phyloP scores from a whole-genome alignment of 2,113 vertebrate genomes.

The Crotalus tigris region DNA sequence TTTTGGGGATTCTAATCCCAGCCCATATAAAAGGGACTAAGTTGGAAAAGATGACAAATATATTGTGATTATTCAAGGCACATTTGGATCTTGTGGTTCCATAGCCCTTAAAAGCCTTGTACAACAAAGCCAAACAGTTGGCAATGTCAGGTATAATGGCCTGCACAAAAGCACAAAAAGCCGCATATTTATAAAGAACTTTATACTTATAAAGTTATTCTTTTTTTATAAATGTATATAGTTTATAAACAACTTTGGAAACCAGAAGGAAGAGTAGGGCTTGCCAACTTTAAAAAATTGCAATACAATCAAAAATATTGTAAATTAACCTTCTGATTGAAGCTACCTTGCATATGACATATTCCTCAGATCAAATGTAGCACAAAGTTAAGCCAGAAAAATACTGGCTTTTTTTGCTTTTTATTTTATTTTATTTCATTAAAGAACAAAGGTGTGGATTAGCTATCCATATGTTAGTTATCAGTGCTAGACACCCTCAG shows the following conservation, averaged over 20 bases:
- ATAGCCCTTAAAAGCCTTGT: slow-evolving; percentile 16
- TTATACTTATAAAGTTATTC: background rate
- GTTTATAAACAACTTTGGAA: background rate
- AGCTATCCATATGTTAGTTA: background rate
- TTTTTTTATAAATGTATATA: background rate
- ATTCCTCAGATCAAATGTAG: background rate
- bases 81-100: slow-evolving; percentile 51
- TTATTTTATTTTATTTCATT: background rate
- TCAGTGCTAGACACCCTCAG: background rate
- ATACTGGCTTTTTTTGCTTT: background rate
- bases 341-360: background rate
- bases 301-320: slow-evolving; percentile 3
- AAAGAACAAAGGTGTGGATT: background rate
- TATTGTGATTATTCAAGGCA: slow-evolving; percentile 52
- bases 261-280: slow-evolving; percentile 19
- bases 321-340: background rate
- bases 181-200: background rate
- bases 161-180: slow-evolving; percentile 22
- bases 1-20: background rate
- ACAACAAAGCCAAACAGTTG: slow-evolving; percentile 36
- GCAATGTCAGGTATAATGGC: background rate
- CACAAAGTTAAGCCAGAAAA: background rate
- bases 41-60: background rate
- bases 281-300: background rate
- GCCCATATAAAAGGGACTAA: background rate